phyloP scores from a whole-genome alignment of 2,888 invertebrate genomes.

The Disparrhopalites patrizii region DNA sequence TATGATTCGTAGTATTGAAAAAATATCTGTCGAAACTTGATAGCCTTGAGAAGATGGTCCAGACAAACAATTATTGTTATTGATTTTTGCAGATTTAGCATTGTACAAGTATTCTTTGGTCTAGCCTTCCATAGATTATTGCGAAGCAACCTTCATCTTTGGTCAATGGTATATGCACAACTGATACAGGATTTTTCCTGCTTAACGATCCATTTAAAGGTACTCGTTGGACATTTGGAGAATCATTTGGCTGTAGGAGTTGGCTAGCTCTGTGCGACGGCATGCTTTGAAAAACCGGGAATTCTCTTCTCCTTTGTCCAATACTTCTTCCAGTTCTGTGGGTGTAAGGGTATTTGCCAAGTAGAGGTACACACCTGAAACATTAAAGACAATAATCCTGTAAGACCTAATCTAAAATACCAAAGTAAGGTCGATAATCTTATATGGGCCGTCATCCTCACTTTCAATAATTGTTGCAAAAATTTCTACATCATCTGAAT shows the following conservation, averaged over 20 bases:
- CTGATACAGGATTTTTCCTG: no score
- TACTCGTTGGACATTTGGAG: constrained; percentile 43
- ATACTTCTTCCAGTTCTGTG: constrained; percentile 43
- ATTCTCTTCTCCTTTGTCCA: constrained; percentile 46
- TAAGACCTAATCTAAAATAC: not conserved
- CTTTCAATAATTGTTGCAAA: constrained; percentile 47
- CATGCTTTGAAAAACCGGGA: constrained; percentile 43
- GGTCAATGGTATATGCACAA: not conserved
- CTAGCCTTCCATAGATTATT: not conserved
- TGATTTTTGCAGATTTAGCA: not conserved
- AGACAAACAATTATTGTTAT: no score
- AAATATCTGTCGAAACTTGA: no score
- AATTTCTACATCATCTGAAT: constrained; percentile 38
- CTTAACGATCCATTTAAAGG: constrained; percentile 24
- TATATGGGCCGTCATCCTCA: no score
- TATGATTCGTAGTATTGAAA: no score
- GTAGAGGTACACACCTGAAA: constrained; percentile 47
- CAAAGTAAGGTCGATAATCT: not conserved
- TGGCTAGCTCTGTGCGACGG: constrained; percentile 43
- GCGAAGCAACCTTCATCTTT: not conserved
- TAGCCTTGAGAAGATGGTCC: no score
- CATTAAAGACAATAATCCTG: not conserved
- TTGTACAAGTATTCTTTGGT: not conserved
- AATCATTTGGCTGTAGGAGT: constrained; percentile 42
- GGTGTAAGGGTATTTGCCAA: constrained; percentile 44